phyloP scores from a whole-genome alignment of 1,140 invertebrate species.

The Zelostemma sp. region DNA sequence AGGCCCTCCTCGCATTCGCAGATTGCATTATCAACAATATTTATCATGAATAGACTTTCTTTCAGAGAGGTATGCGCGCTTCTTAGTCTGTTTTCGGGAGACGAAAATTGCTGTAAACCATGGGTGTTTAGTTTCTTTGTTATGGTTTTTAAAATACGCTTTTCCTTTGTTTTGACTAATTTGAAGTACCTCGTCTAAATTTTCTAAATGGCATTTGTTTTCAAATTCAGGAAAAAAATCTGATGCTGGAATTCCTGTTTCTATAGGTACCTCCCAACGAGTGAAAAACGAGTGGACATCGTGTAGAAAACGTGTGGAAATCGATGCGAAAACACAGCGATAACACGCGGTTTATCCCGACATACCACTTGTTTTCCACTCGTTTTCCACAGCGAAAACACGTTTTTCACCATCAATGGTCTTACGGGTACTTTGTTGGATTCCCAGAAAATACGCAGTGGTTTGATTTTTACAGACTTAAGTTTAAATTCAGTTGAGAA shows the following conservation, averaged over 20 bases:
- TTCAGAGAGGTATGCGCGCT: constrained; percentile 13
- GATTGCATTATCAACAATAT: constrained; percentile 1
- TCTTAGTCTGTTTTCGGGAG: constrained; percentile 20
- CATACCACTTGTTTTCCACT: too few relatives aligned
- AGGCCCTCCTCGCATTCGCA: constrained; percentile 14
- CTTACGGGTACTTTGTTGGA: too few relatives aligned
- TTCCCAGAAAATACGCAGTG: too few relatives aligned
- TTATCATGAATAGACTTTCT: constrained; percentile 14
- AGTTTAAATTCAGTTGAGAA: too few relatives aligned
- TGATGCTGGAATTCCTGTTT: not conserved
- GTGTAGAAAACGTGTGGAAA: too few relatives aligned
- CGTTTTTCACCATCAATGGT: too few relatives aligned
- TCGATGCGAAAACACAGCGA: too few relatives aligned
- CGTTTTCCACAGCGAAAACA: too few relatives aligned
- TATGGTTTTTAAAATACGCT: constrained; percentile 17
- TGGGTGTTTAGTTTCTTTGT: constrained; percentile 2
- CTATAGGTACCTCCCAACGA: too few relatives aligned
- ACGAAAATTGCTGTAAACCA: constrained; percentile 13
- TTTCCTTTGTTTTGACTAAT: constrained; percentile 3
- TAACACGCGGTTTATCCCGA: too few relatives aligned
- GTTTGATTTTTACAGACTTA: too few relatives aligned
- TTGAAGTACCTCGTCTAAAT: not conserved
- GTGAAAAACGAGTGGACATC: too few relatives aligned
- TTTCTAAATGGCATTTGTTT: constrained; percentile 8
- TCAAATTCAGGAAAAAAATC: constrained; percentile 3